Evolutionary conservation across 1,140 invertebrate species (phyloP), one percentile per base, ranked within the genome.

Genomic region (Phenacoccus solenopsis): DNA sequence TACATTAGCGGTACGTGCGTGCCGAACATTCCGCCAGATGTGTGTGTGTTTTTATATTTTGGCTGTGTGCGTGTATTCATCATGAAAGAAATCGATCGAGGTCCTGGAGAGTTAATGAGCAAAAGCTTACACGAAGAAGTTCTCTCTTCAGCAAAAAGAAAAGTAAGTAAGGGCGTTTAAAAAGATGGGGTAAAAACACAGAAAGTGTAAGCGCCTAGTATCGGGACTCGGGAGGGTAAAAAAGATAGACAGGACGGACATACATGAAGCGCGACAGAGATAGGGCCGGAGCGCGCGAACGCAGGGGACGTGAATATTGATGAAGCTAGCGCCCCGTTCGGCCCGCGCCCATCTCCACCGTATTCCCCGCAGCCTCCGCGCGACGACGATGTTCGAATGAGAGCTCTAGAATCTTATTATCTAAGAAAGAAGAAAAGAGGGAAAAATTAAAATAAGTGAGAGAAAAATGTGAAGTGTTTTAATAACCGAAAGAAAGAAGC

Each of bases 381-480:
- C 59, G 59, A 64, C 59, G 59, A 27, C 59, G 59, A 64, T 64
- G 59, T 64, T 64, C 59, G 68, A 38, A 69, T 67, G 68, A 69
- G 68, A 68, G 69, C 69, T 49, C 61, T 61, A 72, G 72, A 72
- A 72, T 72, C 72, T 72, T 72, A 72, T 72, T 72, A 72, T 72
- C 72, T 72, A 70, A 72, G 59, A 64, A 64, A 64, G 25, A 64
- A 64, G 25, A 64, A 64, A 64, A 24, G 59, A 27, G 59, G 25
- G 59, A 64, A 72, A 72, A 72, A 72, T 70, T 70, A 70, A 70
- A 70, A 70, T 70, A 69, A 70, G 64, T 49, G 72, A 69, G 70
- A 70, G 71, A 72, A 72, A 72, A 72, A 72, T 72, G 72, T 72
- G 72, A 72, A 72, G 72, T 72, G 72, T 72, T 72, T 72, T 72